These are phyloP conservation scores for Nannobrachium achirus DNA, from an alignment of 2,113 vertebrate species.

Conservation along the genomic window DNA sequence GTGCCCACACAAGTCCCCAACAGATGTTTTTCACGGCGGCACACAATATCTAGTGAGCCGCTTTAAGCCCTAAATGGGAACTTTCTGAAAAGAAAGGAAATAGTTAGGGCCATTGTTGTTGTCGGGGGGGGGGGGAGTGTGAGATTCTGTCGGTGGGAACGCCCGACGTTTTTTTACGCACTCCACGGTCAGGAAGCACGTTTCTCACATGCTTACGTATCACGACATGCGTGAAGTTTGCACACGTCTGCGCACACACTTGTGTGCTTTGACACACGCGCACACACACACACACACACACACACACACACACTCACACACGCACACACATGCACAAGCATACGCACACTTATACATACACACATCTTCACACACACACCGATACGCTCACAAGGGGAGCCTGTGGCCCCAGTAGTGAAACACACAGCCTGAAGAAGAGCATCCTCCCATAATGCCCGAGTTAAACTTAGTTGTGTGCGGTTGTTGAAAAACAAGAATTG, in stretches of 20 bases:
- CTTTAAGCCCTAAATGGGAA: conserved; percentile 71
- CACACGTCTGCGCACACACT: background rate
- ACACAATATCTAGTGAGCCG: conserved; percentile 70
- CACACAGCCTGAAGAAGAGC: conserved; percentile 66
- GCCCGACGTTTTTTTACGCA: background rate
- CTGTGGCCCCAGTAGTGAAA: conserved; percentile 51
- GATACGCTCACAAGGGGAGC: conserved; percentile 7
- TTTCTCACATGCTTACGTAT: too few relatives aligned
- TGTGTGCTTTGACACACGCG: conserved; percentile 1
- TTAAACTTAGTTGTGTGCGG: too few relatives aligned
- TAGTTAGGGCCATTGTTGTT: conserved; percentile 58
- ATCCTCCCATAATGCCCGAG: conserved; percentile 53
- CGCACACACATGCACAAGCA: background rate
- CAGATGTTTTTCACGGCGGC: conserved; percentile 73
- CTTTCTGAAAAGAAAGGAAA: conserved; percentile 71
- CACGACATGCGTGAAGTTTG: background rate
- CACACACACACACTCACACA: background rate
- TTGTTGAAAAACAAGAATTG: too few relatives aligned
- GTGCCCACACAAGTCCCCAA: conserved; percentile 78
- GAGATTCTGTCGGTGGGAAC: conserved; percentile 35
- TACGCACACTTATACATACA: conserved; percentile 16
- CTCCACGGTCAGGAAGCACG: too few relatives aligned
- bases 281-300: conserved; percentile 9
- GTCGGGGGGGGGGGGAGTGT: conserved; percentile 31
- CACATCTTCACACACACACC: conserved; percentile 13